Base-by-base conservation (phyloP, 2,888 invertebrate genomes). In the Rhopalosiphum nymphaeae region DNA sequence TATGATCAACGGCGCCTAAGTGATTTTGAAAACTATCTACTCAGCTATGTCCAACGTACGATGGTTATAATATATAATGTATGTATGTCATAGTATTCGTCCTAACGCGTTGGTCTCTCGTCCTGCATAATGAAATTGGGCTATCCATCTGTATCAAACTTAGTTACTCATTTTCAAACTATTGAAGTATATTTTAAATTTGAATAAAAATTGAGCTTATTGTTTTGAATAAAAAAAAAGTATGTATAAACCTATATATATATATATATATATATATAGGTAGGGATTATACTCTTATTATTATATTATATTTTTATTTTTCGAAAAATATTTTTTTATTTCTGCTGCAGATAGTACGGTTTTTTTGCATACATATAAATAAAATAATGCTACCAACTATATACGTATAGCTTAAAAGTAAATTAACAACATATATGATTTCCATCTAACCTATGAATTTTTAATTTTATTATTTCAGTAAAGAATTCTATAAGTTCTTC, bases 381-480 rank as follows among this genome's bases (percentile, higher is more conserved):
- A 78, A 42, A 36, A 36, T 36, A 78, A 36, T 78, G 21, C 36
- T 78, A 36, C 36, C 78, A 25, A 21, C 86, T 26, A 89, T 56
- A 87, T 9, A 53, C 56, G 57, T 7, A 26, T 88, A n/a, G 29
- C 46, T 56, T 46, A 25, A n/a, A 46, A 86, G 85, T 46, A 91
- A 85, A 86, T 86, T 57, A 46, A 91, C 57, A 91, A 46, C 91
- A 46, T 91, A 85, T 91, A 91, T 57, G 57, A 86, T 86, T 86
- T 42, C 46, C 46, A n/a, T 61, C n/a, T 86, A 86, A 92, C 92
- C 46, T 87, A 86, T 94, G 90, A 90, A 94, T 94, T 90, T 89
- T 94, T 94, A 90, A 94, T 94, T 89, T 93, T 89, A 89, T 89
- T 93, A 87, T 93, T 90, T 86, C 90, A 61, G 57, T 93, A 29